These are phyloP conservation scores for Thripadectes ignobilis DNA, from an alignment of 2,797 vertebrate species.

Conservation along the genomic window DNA sequence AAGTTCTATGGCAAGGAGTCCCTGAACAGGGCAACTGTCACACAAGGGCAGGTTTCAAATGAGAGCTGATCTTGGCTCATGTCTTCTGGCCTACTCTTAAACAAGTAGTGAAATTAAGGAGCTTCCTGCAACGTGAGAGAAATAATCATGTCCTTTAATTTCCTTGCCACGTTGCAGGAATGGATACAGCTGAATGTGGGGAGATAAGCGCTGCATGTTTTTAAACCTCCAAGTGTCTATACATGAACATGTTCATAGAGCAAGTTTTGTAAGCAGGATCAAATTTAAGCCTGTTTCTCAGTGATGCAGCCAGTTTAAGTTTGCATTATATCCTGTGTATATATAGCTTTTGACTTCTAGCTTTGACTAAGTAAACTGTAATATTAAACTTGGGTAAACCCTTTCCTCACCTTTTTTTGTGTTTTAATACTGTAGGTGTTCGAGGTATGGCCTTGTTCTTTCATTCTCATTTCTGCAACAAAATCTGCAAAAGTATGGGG, in stretches of 20 bases:
- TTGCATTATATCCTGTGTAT: neutral
- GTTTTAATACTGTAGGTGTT: slow-evolving; percentile 80
- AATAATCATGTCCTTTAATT: neutral
- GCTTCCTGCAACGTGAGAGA: neutral
- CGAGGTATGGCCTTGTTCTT: slow-evolving; percentile 98
- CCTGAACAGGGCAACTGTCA: neutral
- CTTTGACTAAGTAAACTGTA: neutral
- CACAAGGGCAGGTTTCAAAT: neutral
- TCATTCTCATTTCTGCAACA: slow-evolving; percentile 95
- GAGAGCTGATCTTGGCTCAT: neutral
- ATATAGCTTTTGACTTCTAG: neutral
- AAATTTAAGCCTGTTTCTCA: neutral
- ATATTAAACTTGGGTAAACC: neutral
- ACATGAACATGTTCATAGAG: neutral
- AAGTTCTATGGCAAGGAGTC: neutral
- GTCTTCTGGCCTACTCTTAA: neutral
- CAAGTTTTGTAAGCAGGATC: neutral
- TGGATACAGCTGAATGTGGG: neutral
- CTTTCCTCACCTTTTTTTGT: neutral
- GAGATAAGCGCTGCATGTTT: neutral
- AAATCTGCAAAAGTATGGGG: slow-evolving; percentile 94
- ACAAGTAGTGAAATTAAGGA: neutral
- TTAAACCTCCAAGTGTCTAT: neutral
- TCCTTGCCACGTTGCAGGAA: neutral
- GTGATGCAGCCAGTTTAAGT: neutral